These are phyloP conservation scores for Lacerta viridis DNA, from an alignment of 2,797 vertebrate genomes.

Conservation along the genomic window DNA sequence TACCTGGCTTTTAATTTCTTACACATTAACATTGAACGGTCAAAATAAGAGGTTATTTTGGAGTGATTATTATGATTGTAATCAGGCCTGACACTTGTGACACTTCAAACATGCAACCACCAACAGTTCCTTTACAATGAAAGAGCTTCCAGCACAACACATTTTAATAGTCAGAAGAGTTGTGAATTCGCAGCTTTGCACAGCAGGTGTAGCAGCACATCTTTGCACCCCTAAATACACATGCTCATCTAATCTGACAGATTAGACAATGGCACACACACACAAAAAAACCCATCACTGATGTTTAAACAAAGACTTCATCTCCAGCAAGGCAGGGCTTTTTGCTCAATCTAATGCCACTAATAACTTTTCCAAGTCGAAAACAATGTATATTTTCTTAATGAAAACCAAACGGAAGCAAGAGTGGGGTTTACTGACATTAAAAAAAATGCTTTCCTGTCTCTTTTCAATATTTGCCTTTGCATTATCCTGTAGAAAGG, in stretches of 20 bases:
- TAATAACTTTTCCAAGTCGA: constrained; percentile 78
- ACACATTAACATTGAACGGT: constrained; percentile 68
- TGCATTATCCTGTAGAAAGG: constrained; percentile 71
- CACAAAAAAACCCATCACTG: constrained; percentile 73
- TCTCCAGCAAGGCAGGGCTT: constrained; percentile 78
- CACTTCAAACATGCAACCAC: constrained; percentile 91
- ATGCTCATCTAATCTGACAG: constrained; percentile 93
- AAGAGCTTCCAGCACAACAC: constrained; percentile 86
- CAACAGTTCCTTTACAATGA: constrained; percentile 90
- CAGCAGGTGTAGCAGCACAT: constrained; percentile 95
- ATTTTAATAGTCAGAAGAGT: constrained; percentile 87
- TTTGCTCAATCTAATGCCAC: constrained; percentile 52
- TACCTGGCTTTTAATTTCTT: constrained; percentile 75
- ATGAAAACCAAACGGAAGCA: constrained; percentile 75
- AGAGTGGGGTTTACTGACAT: constrained; percentile 71
- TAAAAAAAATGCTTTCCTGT: constrained; percentile 71
- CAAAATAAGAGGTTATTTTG: constrained; percentile 76
- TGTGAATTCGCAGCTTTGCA: constrained; percentile 88
- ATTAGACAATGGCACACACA: constrained; percentile 87
- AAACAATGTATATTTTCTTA: constrained; percentile 82
- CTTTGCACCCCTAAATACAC: constrained; percentile 91
- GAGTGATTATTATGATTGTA: constrained; percentile 85
- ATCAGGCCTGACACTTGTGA: constrained; percentile 93
- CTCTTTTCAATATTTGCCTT: constrained; percentile 80
- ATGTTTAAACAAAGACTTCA: constrained; percentile 86